Evolutionary conservation across 2,888 invertebrate genomes (phyloP).

Genomic region (Autographa gamma): DNA sequence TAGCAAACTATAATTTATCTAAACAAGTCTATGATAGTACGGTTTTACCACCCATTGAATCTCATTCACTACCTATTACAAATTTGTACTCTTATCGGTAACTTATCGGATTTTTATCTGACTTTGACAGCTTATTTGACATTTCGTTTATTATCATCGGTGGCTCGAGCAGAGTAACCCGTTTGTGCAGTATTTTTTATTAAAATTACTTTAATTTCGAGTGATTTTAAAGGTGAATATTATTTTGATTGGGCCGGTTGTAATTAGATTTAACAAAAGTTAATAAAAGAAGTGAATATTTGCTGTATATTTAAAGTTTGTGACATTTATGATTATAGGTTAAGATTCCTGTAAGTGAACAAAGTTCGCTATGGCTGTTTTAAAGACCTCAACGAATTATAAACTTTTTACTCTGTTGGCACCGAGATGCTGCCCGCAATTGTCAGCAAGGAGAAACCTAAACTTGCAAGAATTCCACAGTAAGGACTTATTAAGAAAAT

Average conservation of each 20-base stretch:
- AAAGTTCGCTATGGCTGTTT: conserved; percentile 83
- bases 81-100: too few species aligned
- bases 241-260: background rate
- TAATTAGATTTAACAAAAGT: background rate
- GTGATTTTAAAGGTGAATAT: background rate
- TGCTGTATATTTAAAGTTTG: conserved; percentile 13
- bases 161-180: background rate
- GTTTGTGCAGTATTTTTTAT: background rate
- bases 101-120: too few species aligned
- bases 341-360: conserved; percentile 57
- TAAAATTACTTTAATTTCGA: background rate
- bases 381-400: conserved; percentile 75
- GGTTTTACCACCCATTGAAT: too few species aligned
- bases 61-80: too few species aligned
- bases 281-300: conserved; percentile 17
- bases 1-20: too few species aligned
- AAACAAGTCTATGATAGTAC: too few species aligned
- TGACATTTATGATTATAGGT: conserved; percentile 31
- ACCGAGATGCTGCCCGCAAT: conserved; percentile 73
- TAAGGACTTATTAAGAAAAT: conserved; percentile 95
- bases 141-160: background rate
- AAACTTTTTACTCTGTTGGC: conserved; percentile 69
- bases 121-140: too few species aligned
- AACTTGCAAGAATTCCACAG: conserved; percentile 99
- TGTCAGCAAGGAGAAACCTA: conserved; percentile 89